Evolutionary conservation across 2,888 invertebrate species (phyloP), one percentile per base, ranked within the genome.

Genomic region (Caenorhabditis sp.): DNA sequence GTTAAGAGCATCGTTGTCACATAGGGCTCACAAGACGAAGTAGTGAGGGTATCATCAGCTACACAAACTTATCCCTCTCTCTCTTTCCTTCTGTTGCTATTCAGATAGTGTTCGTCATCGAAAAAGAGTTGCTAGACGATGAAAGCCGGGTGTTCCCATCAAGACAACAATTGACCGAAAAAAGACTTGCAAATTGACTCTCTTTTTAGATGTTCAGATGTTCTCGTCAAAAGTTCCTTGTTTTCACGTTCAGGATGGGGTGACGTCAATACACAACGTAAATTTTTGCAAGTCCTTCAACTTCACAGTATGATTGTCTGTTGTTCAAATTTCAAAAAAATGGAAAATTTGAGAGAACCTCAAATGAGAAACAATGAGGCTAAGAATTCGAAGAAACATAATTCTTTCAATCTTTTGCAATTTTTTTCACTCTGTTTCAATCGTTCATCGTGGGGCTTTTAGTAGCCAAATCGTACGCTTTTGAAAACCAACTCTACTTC

Each of bases 1-100:
- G 70, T 76, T 81, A 75, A 80, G 80, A 79, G 79, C 64, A 70
- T 79, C 79, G 63, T 79, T 70, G 64, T 70, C 63, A 70, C 63
- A 79, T 64, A 70, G 31, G 54, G 59, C 80, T 73, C 64, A 19
- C 51, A 56, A 56, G 31, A 54, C 49, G 49, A 44, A 68, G 49
- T 24, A 66, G 66, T 22, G 4, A 19, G 70, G 70, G 70, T 79
- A 79, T 70, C 70, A 79, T 64, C 72, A 72, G 44, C 70, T 79
- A 51, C 76, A 68, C 68, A 77, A 77, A 69, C 68, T 59, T 49
- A 49, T 54, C 56, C 54, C 31, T 31, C 38, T 49, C 49, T 28
- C 41, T 77, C 51, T 49, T 76, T 61, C n/a, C n/a, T 51, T 41
- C 56, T 22, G n/a, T 41, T 3, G 3, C 7, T 56, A 38, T 51